These are phyloP conservation scores for Cyprinodon tularosa DNA, from an alignment of 2,113 vertebrate species.

Conservation along the genomic window DNA sequence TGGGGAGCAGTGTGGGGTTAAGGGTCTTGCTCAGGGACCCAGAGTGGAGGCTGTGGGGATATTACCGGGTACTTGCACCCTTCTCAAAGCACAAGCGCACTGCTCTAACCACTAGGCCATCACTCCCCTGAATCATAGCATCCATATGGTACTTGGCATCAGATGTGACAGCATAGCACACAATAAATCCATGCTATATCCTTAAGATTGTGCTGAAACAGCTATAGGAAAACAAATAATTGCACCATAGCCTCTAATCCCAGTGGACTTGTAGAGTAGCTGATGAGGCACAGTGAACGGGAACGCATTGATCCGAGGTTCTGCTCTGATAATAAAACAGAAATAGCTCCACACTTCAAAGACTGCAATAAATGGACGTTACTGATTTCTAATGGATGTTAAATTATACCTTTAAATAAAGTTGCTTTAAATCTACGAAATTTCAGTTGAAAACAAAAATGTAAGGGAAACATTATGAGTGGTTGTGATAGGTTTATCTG, in stretches of 20 bases:
- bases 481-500: no score
- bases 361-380: not conserved
- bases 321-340: constrained; percentile 17
- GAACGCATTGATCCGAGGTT: constrained; percentile 48
- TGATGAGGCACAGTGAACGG: constrained; percentile 43
- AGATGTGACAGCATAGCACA: not conserved
- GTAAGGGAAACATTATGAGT: not conserved
- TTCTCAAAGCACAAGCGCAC: no score
- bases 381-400: not conserved
- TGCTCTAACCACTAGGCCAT: no score
- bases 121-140: not conserved
- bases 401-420: not conserved
- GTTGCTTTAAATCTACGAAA: not conserved
- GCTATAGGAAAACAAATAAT: constrained; percentile 12
- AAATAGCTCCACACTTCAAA: constrained; percentile 36
- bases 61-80: no score
- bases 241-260: constrained; percentile 19
- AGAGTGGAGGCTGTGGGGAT: no score
- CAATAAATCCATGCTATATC: not conserved
- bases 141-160: not conserved
- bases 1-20: no score
- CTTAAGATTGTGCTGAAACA: constrained; percentile 18
- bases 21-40: no score
- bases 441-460: not conserved
- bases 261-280: constrained; percentile 14